A percentile compares a stretch with the other conserved stretches of the same genome.
These are phyloP conservation scores for Holacanthus passer DNA, from an alignment of 2,113 vertebrate species.

Conservation along the genomic window DNA sequence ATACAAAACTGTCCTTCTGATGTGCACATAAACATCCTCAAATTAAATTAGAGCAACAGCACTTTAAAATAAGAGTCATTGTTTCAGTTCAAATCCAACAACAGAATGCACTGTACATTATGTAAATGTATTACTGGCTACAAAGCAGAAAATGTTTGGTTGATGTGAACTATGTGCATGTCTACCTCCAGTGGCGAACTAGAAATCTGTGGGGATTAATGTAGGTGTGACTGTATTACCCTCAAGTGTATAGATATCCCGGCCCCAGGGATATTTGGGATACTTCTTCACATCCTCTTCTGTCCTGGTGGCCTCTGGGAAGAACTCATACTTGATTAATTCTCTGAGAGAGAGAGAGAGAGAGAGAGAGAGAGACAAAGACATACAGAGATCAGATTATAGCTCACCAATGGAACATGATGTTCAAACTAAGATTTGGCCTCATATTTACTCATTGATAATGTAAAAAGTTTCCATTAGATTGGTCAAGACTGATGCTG, in stretches of 20 bases:
- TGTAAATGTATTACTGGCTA: neutral
- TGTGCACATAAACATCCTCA: too few relatives aligned
- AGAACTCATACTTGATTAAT: conserved; percentile 98
- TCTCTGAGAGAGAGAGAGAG: conserved; percentile 83
- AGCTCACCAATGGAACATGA: neutral
- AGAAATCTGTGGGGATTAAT: neutral
- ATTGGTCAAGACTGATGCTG: too few relatives aligned
- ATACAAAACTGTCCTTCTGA: too few relatives aligned
- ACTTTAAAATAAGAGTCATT: neutral
- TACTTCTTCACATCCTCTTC: conserved; percentile 95
- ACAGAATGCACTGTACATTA: neutral
- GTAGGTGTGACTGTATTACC: conserved; percentile 81
- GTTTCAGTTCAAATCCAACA: neutral
- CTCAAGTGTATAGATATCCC: conserved; percentile 97
- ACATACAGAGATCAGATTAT: neutral
- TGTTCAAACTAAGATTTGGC: neutral
- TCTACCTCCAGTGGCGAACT: neutral
- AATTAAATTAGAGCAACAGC: neutral
- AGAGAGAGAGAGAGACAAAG: neutral
- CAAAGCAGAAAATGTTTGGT: neutral
- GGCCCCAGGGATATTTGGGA: conserved; percentile 95
- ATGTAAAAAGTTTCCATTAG: neutral
- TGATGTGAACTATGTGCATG: too few relatives aligned
- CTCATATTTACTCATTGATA: neutral
- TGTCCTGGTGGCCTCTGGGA: conserved; percentile 95